phyloP scores from a whole-genome alignment of 2,797 vertebrate species.

The Sebastes diploproa region DNA sequence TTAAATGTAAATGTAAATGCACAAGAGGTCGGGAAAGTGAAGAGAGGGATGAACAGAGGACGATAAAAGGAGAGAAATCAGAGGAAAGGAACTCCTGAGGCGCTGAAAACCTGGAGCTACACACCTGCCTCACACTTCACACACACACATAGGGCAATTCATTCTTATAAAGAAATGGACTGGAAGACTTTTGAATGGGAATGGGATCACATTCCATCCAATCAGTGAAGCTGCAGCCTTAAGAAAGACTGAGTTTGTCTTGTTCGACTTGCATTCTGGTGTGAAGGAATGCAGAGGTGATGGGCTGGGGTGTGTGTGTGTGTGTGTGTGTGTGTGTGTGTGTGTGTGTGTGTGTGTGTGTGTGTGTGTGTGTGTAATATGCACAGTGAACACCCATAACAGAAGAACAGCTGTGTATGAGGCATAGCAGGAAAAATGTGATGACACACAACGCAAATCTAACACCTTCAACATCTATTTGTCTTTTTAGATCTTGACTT shows the following conservation, averaged over 20 bases:
- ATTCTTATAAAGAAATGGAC: slow-evolving; percentile 16
- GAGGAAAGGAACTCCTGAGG: background rate
- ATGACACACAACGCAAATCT: slow-evolving; percentile 50
- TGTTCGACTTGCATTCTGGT: slow-evolving; percentile 27
- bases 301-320: background rate
- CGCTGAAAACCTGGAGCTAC: slow-evolving; percentile 16
- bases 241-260: slow-evolving; percentile 15
- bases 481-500: background rate
- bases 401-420: slow-evolving; percentile 52
- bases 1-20: background rate
- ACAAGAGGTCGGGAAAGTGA: background rate
- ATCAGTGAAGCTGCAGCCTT: background rate
- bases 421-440: slow-evolving; percentile 42
- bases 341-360: background rate
- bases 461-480: slow-evolving; percentile 11
- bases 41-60: background rate
- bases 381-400: slow-evolving; percentile 1
- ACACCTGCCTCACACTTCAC: slow-evolving; percentile 36
- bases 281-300: slow-evolving; percentile 49
- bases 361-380: background rate
- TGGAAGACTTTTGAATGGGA: slow-evolving; percentile 18
- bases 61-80: slow-evolving; percentile 3
- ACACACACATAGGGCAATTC: slow-evolving; percentile 18
- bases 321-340: background rate
- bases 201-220: slow-evolving; percentile 39